Evolutionary conservation across 2,113 vertebrate genomes (phyloP), one percentile per base, ranked within the genome.

Genomic region (Saguinus imperator): DNA sequence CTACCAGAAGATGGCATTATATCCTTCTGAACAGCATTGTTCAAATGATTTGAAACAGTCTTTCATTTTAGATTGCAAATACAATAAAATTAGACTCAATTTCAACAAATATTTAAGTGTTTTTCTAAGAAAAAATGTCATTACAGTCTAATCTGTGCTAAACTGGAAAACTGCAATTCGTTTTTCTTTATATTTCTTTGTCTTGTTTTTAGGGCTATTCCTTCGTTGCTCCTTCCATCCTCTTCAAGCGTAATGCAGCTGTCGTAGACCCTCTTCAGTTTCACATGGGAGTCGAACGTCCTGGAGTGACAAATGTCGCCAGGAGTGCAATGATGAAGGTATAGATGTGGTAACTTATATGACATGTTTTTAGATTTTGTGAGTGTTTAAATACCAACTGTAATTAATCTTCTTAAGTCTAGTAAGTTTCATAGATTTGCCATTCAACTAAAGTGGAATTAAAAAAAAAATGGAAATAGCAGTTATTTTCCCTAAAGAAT

Each of bases 261-360:
- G 99, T 99, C 97, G 98, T 99, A 79, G 99, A 99, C 94, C 99
- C 99, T 10, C 97, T 99, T 92, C 99, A 99, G 98, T 99, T 99
- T 98, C 99, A 99, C 64, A 95, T 99, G 64, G 99, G 98, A 72
- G 98, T 98, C 5, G 99, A 99, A 52, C 99, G 99, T 64, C 99
- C 99, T 10, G 99, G 99, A 91, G 98, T 98, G 57, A 99, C 99
- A 35, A 99, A 98, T 64, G 99, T 99, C 82, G 99, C 99, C 90
- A 99, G 99, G 97, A 99, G 99, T 94, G 99, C 99, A 92, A 99
- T 99, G 99, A 99, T 99, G 99, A 99, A 99, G 99, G 99, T 99
- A 98, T 1, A 37, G 86, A 14, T 8, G 58, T 68, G 87, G 58
- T 10, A 35, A 21, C 20, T 32, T 83, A 27, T 43, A 9, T 25